A percentile compares a stretch with the other conserved stretches of the same genome.
Evolutionary conservation across 2,113 vertebrate species (phyloP).

Genomic region (Xyrauchen texanus): DNA sequence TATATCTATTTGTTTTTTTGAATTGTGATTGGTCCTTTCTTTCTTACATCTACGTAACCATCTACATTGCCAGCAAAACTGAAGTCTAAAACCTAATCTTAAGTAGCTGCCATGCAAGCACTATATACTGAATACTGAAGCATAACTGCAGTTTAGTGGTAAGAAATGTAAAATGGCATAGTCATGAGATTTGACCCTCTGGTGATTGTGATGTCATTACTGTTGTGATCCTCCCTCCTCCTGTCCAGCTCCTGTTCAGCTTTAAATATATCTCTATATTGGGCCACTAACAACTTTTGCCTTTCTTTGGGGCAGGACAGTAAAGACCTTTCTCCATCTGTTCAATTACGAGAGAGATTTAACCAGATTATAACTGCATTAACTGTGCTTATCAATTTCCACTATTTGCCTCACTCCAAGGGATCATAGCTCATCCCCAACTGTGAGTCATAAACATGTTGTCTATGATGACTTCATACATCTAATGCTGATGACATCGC

Average conservation of each 20-base stretch:
- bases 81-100: too few relatives aligned
- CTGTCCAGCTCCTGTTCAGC: constrained; percentile 36
- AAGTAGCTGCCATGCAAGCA: not conserved
- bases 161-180: not conserved
- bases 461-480: constrained; percentile 29
- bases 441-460: constrained; percentile 49
- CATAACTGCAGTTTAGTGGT: not conserved
- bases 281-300: constrained; percentile 55
- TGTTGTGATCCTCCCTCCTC: constrained; percentile 34
- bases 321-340: constrained; percentile 76
- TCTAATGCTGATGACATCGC: not conserved
- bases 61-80: too few relatives aligned
- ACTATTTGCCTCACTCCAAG: constrained; percentile 56
- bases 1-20: too few relatives aligned
- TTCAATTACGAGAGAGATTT: constrained; percentile 77
- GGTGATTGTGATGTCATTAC: not conserved
- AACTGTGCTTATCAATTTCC: constrained; percentile 66
- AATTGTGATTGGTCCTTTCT: too few relatives aligned
- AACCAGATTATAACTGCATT: constrained; percentile 76
- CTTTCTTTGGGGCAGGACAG: constrained; percentile 63
- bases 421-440: constrained; percentile 49
- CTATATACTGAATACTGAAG: not conserved
- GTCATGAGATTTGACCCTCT: not conserved
- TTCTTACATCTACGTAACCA: too few relatives aligned
- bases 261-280: constrained; percentile 55